A percentile compares a stretch with the other conserved stretches of the same genome.
Evolutionary conservation across 1,140 invertebrate species (phyloP).

Genomic region (Aethina tumida): DNA sequence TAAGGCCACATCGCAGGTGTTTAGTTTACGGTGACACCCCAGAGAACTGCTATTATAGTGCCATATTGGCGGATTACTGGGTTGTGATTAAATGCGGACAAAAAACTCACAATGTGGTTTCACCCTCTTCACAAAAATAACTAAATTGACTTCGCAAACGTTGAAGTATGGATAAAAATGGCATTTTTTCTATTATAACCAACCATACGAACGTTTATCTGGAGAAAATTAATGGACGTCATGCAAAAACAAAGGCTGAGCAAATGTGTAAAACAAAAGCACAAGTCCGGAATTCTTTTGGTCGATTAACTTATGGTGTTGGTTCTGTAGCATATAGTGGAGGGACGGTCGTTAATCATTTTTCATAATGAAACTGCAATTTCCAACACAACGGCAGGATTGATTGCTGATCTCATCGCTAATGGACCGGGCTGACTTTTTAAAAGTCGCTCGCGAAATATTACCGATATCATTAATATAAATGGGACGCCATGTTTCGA

Average conservation of each 20-base stretch:
- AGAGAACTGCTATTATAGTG: too few relatives aligned
- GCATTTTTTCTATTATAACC: too few relatives aligned
- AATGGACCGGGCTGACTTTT: conserved; percentile 15
- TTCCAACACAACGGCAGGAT: conserved; percentile 15
- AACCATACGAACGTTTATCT: too few relatives aligned
- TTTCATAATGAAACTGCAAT: conserved; percentile 16
- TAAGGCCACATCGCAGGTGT: too few relatives aligned
- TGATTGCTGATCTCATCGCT: conserved; percentile 10
- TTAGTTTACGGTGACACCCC: too few relatives aligned
- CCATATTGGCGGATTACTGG: too few relatives aligned
- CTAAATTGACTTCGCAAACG: too few relatives aligned
- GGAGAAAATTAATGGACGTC: too few relatives aligned
- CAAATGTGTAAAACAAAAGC: conserved; percentile 12
- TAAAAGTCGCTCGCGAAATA: conserved; percentile 12
- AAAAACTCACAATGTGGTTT: too few relatives aligned
- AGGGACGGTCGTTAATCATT: conserved; percentile 14
- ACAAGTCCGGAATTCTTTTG: conserved; percentile 17
- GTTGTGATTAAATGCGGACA: too few relatives aligned
- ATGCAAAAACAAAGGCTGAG: conserved; percentile 17
- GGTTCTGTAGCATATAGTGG: conserved; percentile 21
- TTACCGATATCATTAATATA: conserved; percentile 9
- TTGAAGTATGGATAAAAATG: too few relatives aligned
- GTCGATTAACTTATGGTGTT: conserved; percentile 24
- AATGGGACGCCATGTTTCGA: background rate
- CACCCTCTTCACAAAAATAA: too few relatives aligned